Percentiles rank a stretch among this genome's conserved stretches.
Conservation (phyloP, 1,140 invertebrate genomes). For the Pseudomyrmex dendroicus region DNA sequence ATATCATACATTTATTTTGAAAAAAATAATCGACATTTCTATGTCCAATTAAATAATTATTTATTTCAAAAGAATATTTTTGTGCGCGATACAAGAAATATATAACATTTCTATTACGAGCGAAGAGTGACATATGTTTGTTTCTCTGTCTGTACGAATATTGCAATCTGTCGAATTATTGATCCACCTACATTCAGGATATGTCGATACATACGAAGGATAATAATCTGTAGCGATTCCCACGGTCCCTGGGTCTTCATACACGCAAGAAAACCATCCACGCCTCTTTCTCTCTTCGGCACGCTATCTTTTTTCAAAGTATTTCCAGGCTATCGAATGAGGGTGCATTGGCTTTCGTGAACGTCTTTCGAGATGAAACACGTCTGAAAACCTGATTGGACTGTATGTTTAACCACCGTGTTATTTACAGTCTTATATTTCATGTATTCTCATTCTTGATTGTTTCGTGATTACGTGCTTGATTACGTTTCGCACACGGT, state of each 20-base stretch:
- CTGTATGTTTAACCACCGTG: not conserved
- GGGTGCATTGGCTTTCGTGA: slow-evolving; percentile 26
- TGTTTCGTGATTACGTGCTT: slow-evolving; percentile 2
- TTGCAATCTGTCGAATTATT: slow-evolving; percentile 5
- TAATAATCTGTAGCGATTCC: slow-evolving; percentile 58
- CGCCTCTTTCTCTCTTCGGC: slow-evolving; percentile 16
- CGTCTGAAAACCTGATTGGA: slow-evolving; percentile 9
- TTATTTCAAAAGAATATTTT: too few relatives aligned
- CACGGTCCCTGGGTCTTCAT: slow-evolving; percentile 63
- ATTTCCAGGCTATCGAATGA: slow-evolving; percentile 46
- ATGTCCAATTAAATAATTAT: too few relatives aligned
- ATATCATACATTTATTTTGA: not conserved
- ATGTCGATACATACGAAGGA: slow-evolving; percentile 6
- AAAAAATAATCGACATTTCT: not conserved
- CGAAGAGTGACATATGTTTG: not conserved
- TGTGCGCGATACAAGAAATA: too few relatives aligned
- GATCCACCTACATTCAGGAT: slow-evolving; percentile 30
- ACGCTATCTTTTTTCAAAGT: slow-evolving; percentile 60
- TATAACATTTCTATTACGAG: too few relatives aligned
- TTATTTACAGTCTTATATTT: not conserved
- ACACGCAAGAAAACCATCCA: slow-evolving; percentile 57
- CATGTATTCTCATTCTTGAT: not conserved
- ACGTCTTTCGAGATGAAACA: not conserved
- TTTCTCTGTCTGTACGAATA: slow-evolving; percentile 11
- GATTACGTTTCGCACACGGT: not conserved